phyloP scores from a whole-genome alignment of 2,113 vertebrate species.

The Tringa solitaria region DNA sequence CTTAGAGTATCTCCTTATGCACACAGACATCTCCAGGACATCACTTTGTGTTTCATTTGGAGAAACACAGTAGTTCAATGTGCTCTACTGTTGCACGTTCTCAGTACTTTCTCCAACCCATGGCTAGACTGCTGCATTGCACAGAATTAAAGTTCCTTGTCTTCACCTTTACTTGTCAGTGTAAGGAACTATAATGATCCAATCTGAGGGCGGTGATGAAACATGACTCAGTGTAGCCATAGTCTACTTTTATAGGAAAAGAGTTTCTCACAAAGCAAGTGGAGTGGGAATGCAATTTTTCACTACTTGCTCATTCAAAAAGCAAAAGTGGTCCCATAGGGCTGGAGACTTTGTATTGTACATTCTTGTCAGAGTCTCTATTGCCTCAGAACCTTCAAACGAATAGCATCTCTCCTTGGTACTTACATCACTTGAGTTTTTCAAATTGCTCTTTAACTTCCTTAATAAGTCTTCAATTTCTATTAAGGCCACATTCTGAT shows the following conservation, averaged over 20 bases:
- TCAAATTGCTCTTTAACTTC: constrained; percentile 62
- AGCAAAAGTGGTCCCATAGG: background rate
- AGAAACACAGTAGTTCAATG: background rate
- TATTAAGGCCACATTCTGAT: constrained; percentile 50
- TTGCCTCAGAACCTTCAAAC: constrained; percentile 41
- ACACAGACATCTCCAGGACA: background rate
- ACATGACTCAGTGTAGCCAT: background rate
- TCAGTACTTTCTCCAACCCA: background rate
- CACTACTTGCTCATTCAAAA: background rate
- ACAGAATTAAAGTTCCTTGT: background rate
- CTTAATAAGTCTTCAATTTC: constrained; percentile 57
- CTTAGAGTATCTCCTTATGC: background rate
- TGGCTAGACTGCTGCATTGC: background rate
- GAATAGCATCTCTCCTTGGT: constrained; percentile 24
- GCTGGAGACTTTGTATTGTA: background rate
- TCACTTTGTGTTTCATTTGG: background rate
- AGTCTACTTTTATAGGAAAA: background rate
- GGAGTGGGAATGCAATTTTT: background rate
- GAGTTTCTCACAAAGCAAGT: background rate
- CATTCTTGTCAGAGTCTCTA: background rate
- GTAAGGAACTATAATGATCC: background rate
- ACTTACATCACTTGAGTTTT: constrained; percentile 46
- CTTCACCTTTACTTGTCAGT: background rate
- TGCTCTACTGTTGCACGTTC: background rate
- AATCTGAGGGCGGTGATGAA: background rate